phyloP scores from a whole-genome alignment of 2,888 invertebrate genomes.

The Rotaria socialis region DNA sequence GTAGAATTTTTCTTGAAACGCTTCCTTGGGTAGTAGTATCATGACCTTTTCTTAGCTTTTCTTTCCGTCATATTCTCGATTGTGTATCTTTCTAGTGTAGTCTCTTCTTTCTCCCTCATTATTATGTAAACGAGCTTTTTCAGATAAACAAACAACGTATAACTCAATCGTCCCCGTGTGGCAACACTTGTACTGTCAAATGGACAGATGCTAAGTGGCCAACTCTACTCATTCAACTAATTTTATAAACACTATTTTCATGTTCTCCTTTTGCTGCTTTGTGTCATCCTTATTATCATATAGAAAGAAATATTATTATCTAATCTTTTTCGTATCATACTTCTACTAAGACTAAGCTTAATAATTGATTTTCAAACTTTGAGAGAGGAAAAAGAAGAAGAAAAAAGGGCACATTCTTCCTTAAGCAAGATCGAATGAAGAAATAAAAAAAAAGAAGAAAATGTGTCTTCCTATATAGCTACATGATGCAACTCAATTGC shows the following conservation, averaged over 20 bases:
- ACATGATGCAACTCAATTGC: background rate
- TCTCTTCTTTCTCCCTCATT: background rate
- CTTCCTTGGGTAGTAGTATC: background rate
- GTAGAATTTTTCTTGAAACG: conserved; percentile 10
- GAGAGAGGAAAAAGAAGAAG: background rate
- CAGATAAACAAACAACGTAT: conserved; percentile 18
- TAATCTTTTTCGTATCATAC: background rate
- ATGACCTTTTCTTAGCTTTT: background rate
- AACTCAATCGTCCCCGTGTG: conserved; percentile 20
- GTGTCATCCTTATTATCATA: conserved; percentile 18
- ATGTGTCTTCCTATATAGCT: background rate
- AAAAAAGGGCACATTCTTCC: conserved; percentile 11
- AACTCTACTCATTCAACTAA: background rate
- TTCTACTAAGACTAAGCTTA: conserved; percentile 18
- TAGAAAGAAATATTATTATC: conserved; percentile 8
- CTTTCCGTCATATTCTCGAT: background rate
- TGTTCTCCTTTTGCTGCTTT: background rate
- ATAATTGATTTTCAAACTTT: conserved; percentile 24
- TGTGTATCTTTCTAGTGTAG: background rate
- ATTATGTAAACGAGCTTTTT: conserved; percentile 15
- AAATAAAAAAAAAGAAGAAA: background rate
- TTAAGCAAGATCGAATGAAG: background rate
- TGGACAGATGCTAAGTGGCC: background rate
- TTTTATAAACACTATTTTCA: conserved; percentile 12
- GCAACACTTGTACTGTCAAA: conserved; percentile 1